Evolutionary conservation across 2,797 vertebrate species (phyloP), one percentile per base, ranked within the genome.

Genomic region (Girardinus metallicus): DNA sequence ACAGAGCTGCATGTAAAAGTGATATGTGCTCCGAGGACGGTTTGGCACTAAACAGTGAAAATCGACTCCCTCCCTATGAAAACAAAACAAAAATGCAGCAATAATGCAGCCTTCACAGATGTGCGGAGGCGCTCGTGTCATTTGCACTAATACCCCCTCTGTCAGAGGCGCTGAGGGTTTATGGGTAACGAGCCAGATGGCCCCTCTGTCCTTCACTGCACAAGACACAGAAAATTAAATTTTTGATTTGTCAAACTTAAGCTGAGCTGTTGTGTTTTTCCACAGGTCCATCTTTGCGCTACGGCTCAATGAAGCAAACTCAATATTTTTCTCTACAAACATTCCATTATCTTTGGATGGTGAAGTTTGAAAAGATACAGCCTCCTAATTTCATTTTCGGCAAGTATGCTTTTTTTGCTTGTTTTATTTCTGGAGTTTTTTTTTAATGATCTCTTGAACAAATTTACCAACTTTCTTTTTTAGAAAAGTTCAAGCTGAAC

Each of bases 161-260:
- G 66, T 70, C 66, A 70, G 39, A 70, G 66, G 41, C 44, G 66
- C 66, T 68, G 64, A 9, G 36, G 64, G 11, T 66, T 39, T 39
- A 66, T 66, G 36, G 64, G 34, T 39, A 68, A 68, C 21, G 11
- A 68, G 64, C 64, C 64, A 68, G 64, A 68, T 68, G 64, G 64
- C 9, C 21, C 26, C 57, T 66, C 64, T 73, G 72, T 60, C 78
- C 78, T 80, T 80, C 78, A 66, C 7, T 41, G 64, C 64, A 68
- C 64, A 68, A 41, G 51, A 55, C 26, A 60, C 53, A 18, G 51
- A 16, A 75, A 43, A 57, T 75, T 57, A 76, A 4, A 43, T n/a
- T 31, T 31, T 31, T 57, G 16, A 60, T 62, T 29, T n/a, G 64
- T 68, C 64, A 68, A 41, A 39, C 36, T 41, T 39, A 23, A 11